Evolutionary conservation across 2,888 invertebrate species (phyloP).

Genomic region (Pharmacophagus antenor): DNA sequence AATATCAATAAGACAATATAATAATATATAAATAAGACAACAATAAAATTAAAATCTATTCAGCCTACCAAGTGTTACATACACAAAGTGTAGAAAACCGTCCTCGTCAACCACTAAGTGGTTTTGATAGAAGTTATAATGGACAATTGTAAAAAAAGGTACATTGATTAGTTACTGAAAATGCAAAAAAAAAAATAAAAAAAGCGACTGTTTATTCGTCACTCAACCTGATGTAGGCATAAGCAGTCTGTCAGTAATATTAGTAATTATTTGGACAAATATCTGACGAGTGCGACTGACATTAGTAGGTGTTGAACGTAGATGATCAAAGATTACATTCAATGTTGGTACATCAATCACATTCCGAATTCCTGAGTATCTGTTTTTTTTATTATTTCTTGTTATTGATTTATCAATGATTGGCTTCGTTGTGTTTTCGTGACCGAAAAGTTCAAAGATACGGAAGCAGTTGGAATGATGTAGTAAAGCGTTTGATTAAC

Average conservation of each 20-base stretch:
- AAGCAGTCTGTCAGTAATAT: background rate
- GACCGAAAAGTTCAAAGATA: background rate
- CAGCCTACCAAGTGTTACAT: too few species aligned
- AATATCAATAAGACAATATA: too few species aligned
- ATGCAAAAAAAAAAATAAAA: background rate
- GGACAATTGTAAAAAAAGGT: too few species aligned
- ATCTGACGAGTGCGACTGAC: slow-evolving; percentile 13
- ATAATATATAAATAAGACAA: too few species aligned
- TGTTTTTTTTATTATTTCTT: background rate
- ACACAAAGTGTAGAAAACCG: too few species aligned
- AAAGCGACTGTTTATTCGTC: background rate
- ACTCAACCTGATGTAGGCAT: background rate
- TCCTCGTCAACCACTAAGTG: too few species aligned
- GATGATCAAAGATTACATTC: slow-evolving; percentile 16
- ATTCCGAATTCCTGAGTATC: background rate
- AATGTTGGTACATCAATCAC: slow-evolving; percentile 17
- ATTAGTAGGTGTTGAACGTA: slow-evolving; percentile 8
- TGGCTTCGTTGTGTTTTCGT: background rate
- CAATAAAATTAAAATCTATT: too few species aligned
- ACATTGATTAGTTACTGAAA: too few species aligned
- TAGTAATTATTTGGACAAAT: slow-evolving; percentile 19
- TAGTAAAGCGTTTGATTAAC: slow-evolving; percentile 38
- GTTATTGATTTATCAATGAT: background rate
- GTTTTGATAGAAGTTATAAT: too few species aligned
- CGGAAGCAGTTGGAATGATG: slow-evolving; percentile 32